A percentile compares a stretch with the other conserved stretches of the same genome.
Evolutionary conservation across 2,113 vertebrate genomes (phyloP).

Genomic region (Lagopus muta): DNA sequence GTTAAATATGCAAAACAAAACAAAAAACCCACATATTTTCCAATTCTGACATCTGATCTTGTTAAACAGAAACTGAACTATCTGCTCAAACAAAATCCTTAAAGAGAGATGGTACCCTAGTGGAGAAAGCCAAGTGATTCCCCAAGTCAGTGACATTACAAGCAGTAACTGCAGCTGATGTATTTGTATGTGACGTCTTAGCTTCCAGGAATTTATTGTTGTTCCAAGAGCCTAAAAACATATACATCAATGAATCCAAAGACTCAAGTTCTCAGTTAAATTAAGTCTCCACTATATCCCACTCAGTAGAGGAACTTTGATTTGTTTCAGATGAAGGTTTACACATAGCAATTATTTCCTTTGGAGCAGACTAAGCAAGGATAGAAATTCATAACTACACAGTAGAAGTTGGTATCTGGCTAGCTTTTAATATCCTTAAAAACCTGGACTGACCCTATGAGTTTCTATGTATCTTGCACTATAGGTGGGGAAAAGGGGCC

Average conservation of each 20-base stretch:
- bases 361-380: background rate
- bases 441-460: background rate
- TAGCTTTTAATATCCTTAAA: slow-evolving; percentile 5
- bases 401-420: background rate
- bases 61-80: background rate
- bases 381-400: background rate
- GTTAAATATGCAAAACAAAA: background rate
- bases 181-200: background rate
- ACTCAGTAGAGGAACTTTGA: slow-evolving; percentile 10
- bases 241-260: background rate
- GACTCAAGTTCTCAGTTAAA: background rate
- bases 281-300: background rate
- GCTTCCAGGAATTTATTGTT: slow-evolving; percentile 19
- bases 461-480: background rate
- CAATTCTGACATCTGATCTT: background rate
- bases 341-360: background rate
- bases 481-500: background rate
- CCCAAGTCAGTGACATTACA: background rate
- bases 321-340: slow-evolving; percentile 22
- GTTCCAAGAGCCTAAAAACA: background rate
- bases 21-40: background rate
- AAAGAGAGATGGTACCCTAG: background rate
- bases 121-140: background rate
- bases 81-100: background rate
- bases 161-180: background rate